phyloP scores from a whole-genome alignment of 2,888 invertebrate genomes.

The Proisotoma minuta region DNA sequence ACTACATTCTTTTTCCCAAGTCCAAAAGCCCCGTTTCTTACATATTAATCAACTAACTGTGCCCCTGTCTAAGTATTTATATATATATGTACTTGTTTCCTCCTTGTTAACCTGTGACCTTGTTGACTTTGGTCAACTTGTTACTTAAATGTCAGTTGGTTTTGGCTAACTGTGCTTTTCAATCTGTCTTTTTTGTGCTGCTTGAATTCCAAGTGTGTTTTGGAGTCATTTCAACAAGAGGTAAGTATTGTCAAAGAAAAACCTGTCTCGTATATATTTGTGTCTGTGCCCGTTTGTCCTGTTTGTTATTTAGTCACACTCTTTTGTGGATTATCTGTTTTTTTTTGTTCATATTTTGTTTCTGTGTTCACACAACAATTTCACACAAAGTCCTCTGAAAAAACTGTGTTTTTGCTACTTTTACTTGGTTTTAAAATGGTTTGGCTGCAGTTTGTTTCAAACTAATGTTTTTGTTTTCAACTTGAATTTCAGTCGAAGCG shows the following conservation, averaged over 20 bases:
- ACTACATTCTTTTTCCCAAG: conserved; percentile 24
- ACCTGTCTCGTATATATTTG: neutral
- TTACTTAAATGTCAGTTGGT: neutral
- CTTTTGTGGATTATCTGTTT: neutral
- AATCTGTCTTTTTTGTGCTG: conserved; percentile 61
- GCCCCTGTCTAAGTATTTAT: conserved; percentile 49
- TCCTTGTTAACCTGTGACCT: conserved; percentile 23
- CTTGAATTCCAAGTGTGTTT: conserved; percentile 77
- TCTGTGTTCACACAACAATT: neutral
- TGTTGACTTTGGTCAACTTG: neutral
- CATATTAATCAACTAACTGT: conserved; percentile 28
- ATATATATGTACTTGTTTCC: conserved; percentile 22
- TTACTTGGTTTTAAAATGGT: neutral
- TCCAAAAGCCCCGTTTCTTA: conserved; percentile 1
- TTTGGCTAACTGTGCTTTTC: conserved; percentile 46
- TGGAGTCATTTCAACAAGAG: conserved; percentile 99
- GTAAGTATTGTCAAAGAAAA: conserved; percentile 64
- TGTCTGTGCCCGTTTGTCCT: too few species aligned
- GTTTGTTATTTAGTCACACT: neutral
- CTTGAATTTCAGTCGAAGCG: conserved; percentile 74
- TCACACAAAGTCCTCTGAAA: neutral
- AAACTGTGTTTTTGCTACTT: neutral
- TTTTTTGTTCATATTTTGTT: neutral
- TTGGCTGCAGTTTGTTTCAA: too few species aligned
- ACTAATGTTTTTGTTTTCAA: conserved; percentile 37